Evolutionary conservation across 1,140 invertebrate species (phyloP), one percentile per base, ranked within the genome.

Genomic region (Oncopeltus fasciatus): DNA sequence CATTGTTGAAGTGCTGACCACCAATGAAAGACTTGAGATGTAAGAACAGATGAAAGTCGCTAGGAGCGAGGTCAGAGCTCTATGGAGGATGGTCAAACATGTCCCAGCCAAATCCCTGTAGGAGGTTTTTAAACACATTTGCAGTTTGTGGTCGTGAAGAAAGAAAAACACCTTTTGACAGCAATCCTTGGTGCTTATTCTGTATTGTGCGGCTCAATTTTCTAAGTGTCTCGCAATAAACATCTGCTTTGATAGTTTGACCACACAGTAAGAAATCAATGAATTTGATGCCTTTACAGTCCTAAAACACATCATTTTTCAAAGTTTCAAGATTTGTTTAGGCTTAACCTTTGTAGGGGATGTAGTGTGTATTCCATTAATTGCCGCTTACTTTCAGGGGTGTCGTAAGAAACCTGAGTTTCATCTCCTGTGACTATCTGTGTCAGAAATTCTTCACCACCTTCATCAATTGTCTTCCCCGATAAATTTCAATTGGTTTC

Each of bases 11-110:
- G 18, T 33, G 60, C 46, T 64, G 59, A 29, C 58, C 59, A 21
- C 59, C 58, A 31, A 68, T 60, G 46, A 64, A 63, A 38, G 61
- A 31, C 49, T 67, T 43, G 46, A 65, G 29, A 57, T 65, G 21
- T 29, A 56, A 28, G 38, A 72, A 74, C 28, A 73, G 59, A 63
- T 70, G 65, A 49, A n/a, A n/a, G n/a, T n/a, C n/a, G n/a, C n/a
- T n/a, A n/a, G n/a, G n/a, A n/a, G n/a, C n/a, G n/a, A n/a, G n/a
- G n/a, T n/a, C n/a, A n/a, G n/a, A n/a, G n/a, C n/a, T n/a, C n/a
- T n/a, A n/a, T n/a, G n/a, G n/a, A n/a, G n/a, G n/a, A n/a, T n/a
- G n/a, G n/a, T n/a, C n/a, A n/a, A n/a, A n/a, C n/a, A n/a, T n/a
- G n/a, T n/a, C n/a, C n/a, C n/a, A n/a, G n/a, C n/a, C n/a, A n/a